These are phyloP conservation scores for Aphelenchoides fujianensis DNA, from an alignment of 1,140 invertebrate genomes.

Conservation along the genomic window DNA sequence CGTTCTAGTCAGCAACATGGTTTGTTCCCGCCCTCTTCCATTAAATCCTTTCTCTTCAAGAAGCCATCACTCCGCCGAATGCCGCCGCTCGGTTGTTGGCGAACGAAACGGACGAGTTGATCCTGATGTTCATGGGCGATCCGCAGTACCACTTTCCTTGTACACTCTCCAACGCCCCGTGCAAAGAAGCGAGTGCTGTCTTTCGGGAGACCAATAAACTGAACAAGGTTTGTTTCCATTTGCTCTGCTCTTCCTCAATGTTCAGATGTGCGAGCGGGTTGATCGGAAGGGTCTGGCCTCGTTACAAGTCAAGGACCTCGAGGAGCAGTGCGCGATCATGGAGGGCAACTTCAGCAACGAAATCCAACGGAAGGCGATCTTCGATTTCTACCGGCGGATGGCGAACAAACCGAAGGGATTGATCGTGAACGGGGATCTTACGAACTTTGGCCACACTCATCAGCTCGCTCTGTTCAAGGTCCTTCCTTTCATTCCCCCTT, in stretches of 20 bases:
- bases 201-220: conserved; percentile 37
- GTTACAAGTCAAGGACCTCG: conserved; percentile 24
- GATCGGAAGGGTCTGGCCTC: neutral
- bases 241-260: neutral
- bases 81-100: conserved; percentile 14
- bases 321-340: conserved; percentile 39
- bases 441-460: conserved; percentile 50
- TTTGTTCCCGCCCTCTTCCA: neutral
- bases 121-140: conserved; percentile 53
- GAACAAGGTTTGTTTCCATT: conserved; percentile 29
- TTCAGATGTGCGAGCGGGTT: conserved; percentile 12
- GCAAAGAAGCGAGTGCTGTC: conserved; percentile 44
- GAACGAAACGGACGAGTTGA: conserved; percentile 33
- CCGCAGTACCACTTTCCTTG: conserved; percentile 56
- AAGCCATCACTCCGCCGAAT: neutral
- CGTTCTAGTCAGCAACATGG: too few relatives aligned
- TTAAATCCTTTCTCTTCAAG: neutral
- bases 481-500: neutral
- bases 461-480: conserved; percentile 54
- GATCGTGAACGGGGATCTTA: conserved; percentile 58
- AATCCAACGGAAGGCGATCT: conserved; percentile 51
- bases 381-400: conserved; percentile 44
- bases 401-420: conserved; percentile 45
- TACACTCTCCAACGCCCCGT: conserved; percentile 44
- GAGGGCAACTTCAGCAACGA: conserved; percentile 51